Evolutionary conservation across 2,888 invertebrate genomes (phyloP).

Genomic region (Lasiommata megera): DNA sequence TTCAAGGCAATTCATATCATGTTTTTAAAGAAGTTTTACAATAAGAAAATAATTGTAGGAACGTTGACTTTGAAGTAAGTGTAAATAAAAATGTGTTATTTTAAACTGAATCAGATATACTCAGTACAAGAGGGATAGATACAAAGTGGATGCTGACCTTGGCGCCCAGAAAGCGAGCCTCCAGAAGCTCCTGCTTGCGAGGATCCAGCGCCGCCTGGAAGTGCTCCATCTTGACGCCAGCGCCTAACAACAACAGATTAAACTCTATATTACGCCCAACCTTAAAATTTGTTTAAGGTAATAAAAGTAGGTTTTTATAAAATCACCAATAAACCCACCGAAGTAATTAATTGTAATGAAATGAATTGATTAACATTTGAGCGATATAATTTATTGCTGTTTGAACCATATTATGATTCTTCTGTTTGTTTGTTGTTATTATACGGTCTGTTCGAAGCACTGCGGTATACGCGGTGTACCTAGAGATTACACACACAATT

Average conservation of each 20-base stretch:
- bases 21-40: neutral
- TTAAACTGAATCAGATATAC: neutral
- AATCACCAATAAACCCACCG: too few species aligned
- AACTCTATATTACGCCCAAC: slow-evolving; percentile 16
- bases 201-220: slow-evolving; percentile 98
- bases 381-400: too few species aligned
- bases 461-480: too few species aligned
- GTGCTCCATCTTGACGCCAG: slow-evolving; percentile 97
- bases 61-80: neutral
- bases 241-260: slow-evolving; percentile 81
- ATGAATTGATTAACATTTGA: too few species aligned
- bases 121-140: neutral
- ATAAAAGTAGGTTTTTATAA: neutral
- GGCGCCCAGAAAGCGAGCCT: slow-evolving; percentile 97
- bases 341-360: too few species aligned
- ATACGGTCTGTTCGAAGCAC: too few species aligned
- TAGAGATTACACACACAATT: too few species aligned
- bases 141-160: slow-evolving; percentile 86
- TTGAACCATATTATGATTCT: too few species aligned
- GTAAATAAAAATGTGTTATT: neutral
- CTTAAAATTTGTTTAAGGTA: slow-evolving; percentile 11
- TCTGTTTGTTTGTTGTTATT: too few species aligned
- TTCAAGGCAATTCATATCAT: slow-evolving; percentile 9
- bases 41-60: neutral
- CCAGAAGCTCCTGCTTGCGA: slow-evolving; percentile 98